Base-by-base conservation (phyloP, 2,797 vertebrate species). In the Scyliorhinus canicula region DNA sequence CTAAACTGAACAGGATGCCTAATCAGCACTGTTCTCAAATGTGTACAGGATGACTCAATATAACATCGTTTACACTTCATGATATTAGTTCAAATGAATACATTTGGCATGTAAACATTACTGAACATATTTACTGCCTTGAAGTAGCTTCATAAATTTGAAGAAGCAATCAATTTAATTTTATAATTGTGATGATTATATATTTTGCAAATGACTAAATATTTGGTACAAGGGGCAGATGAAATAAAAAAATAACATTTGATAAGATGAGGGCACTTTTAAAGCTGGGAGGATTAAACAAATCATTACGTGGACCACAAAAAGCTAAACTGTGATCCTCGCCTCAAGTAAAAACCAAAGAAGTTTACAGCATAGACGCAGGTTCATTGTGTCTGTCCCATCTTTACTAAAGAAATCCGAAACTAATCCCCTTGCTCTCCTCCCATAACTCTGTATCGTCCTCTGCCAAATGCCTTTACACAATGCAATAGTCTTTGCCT, bases 111-210 rank as follows among this genome's bases (percentile, higher is more conserved):
- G 26, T 88, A 88, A 88, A n/a, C 35, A 2, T 57, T 11, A 9
- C 35, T 35, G 35, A 88, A 31, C 9, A 55, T 28, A n/a, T 88
- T 55, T 88, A 31, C 19, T 35, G 52, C 28, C 35, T 88, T 19
- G 57, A 88, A 88, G 26, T n/a, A 88, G 85, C 28, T 88, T 88
- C 55, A n/a, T 88, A 57, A 88, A 88, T 88, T 88, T 4, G 31
- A 88, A 52, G 52, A 28, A 35, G 52, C 52, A 88, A 55, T 88
- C 12, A n/a, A 60, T n/a, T n/a, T n/a, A n/a, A n/a, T n/a, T n/a
- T n/a, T n/a, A n/a, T n/a, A n/a, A 57, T 57, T 88, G 85, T 55
- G 85, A 88, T n/a, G n/a, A 57, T 31, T 5, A 35, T 57, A 16
- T 8, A 57, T 57, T 88, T 57, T 35, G 12, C 35, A 88, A n/a